Evolutionary conservation across 1,140 invertebrate species (phyloP).

Genomic region (Diabrotica undecimpunctata): DNA sequence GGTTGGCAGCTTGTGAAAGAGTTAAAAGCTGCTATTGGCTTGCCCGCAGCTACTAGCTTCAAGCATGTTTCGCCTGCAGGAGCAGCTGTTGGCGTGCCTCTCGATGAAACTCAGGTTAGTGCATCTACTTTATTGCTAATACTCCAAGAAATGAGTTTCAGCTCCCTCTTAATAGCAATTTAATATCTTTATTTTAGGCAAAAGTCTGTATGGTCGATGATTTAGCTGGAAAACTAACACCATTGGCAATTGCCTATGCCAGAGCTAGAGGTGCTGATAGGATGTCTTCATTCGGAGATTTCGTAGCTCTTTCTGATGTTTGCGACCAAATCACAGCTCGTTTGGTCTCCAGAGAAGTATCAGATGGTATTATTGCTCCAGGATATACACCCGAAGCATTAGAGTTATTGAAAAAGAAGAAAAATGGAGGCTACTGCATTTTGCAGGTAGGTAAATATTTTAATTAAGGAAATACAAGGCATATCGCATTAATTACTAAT

Average conservation of each 20-base stretch:
- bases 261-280: constrained; percentile 94
- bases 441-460: constrained; percentile 58
- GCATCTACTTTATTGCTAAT: constrained; percentile 15
- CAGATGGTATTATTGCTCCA: constrained; percentile 95
- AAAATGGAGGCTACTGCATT: constrained; percentile 89
- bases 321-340: constrained; percentile 85
- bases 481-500: too few relatives aligned
- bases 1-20: constrained; percentile 95
- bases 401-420: constrained; percentile 91
- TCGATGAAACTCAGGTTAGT: constrained; percentile 45
- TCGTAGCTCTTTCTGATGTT: constrained; percentile 87
- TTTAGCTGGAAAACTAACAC: constrained; percentile 69
- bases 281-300: constrained; percentile 99
- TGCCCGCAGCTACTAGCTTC: constrained; percentile 95
- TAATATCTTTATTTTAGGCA: constrained; percentile 54
- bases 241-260: constrained; percentile 91
- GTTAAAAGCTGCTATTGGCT: constrained; percentile 68
- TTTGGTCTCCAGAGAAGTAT: constrained; percentile 78
- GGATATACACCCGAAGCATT: constrained; percentile 82
- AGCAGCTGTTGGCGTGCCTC: constrained; percentile 82
- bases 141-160: not conserved
- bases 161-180: too few relatives aligned
- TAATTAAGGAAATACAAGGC: too few relatives aligned
- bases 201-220: constrained; percentile 93
- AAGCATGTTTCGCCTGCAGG: constrained; percentile 97